Base-by-base conservation (phyloP, 2,888 invertebrate genomes). In the Urechis unicinctus region DNA sequence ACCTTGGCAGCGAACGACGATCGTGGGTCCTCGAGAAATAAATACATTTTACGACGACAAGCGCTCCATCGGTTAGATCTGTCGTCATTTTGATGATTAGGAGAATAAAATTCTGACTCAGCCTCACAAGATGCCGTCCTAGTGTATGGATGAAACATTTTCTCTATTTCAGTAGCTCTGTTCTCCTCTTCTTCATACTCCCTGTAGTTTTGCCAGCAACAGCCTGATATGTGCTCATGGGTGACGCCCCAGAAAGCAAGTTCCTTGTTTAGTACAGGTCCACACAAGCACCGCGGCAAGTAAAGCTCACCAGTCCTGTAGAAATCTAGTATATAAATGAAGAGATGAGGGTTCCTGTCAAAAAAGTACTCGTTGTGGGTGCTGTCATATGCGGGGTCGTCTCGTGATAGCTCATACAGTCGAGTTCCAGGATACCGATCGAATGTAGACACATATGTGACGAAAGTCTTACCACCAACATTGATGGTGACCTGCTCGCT, bases 331-430 rank as follows among this genome's bases (percentile, higher is more conserved):
- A 69, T 62, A 31, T 55, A 63, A 13, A 46, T 52, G 57, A 69
- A 68, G 24, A 66, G 44, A 3, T 56, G 57, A 0, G 69, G 67
- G 52, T 68, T 68, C 48, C 68, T 55, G 55, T 69, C 69, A 48
- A 68, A 68, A 54, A 66, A 69, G 51, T 64, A 66, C 49, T 55
- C 58, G 1, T 45, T 22, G 1, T 2, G n/a, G 2, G 22, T 30
- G 1, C 28, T 3, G 48, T 55, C 36, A 26, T 55, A 55, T 21
- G n/a, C 42, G 4, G 26, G 36, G 43, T 50, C 51, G 4, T 28
- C 13, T 5, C 13, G 9, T n/a, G 44, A 26, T n/a, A 57, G 41
- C 1, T 45, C 17, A 3, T 46, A 24, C 2, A 57, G 50, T 13
- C 50, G 44, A 21, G 50, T 50, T 9, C 24, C 50, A 1, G 45